A percentile compares a stretch with the other conserved stretches of the same genome.
These are phyloP conservation scores for Aphis craccivora DNA, from an alignment of 1,140 invertebrate genomes.

Conservation along the genomic window DNA sequence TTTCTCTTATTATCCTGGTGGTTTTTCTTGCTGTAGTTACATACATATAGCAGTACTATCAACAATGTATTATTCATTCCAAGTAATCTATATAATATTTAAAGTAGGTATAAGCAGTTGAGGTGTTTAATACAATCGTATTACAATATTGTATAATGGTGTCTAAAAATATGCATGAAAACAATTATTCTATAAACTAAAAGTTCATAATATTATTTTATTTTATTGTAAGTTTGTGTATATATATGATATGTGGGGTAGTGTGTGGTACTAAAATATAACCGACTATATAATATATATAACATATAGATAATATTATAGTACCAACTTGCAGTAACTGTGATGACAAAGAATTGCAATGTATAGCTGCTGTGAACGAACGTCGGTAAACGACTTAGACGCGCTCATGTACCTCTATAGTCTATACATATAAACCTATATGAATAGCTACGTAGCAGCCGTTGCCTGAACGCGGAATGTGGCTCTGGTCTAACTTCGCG, in stretches of 20 bases:
- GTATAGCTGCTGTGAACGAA: neutral
- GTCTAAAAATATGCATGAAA: neutral
- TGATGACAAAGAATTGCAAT: neutral
- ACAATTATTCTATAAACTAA: neutral
- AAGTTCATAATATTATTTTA: neutral
- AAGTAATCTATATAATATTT: too few species aligned
- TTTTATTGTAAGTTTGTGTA: neutral
- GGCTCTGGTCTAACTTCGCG: constrained; percentile 45
- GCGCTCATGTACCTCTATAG: neutral
- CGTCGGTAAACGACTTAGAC: neutral
- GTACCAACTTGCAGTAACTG: neutral
- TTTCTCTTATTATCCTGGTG: neutral
- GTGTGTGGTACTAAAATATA: neutral
- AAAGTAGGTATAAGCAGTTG: too few species aligned
- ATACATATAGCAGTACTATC: neutral
- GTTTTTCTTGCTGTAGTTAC: neutral
- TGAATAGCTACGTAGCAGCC: neutral
- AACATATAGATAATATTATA: neutral
- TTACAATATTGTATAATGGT: neutral
- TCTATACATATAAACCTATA: neutral
- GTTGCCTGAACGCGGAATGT: constrained; percentile 34
- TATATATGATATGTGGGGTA: neutral
- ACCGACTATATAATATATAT: neutral
- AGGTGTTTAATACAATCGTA: neutral
- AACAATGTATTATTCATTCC: neutral